Base-by-base conservation (phyloP, 2,888 invertebrate species). In the Cybosia mesomella region DNA sequence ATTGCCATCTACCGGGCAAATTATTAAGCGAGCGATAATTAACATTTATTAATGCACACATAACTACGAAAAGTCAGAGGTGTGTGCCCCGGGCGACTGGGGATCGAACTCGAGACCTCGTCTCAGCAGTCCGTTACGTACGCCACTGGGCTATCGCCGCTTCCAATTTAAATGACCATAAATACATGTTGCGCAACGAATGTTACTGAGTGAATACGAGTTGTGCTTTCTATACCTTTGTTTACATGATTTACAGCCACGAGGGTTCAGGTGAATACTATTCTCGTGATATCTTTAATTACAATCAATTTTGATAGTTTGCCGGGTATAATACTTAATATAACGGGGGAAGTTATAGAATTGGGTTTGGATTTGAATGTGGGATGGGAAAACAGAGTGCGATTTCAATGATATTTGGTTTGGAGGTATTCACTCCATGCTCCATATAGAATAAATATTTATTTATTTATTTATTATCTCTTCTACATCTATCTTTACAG, bases 221-320 rank as follows among this genome's bases (percentile, higher is more conserved):
- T 4, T 53, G 15, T 49, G 15, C 53, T 58, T 65, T 13, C 32
- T 58, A 11, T 22, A 61, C 67, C 34, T 60, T 77, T 75, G 71
- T 77, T 24, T 10, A 22, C 13, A 68, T n/a, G 49, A 74, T 78
- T 74, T 72, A 74, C 49, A 9, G 10, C 66, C 59, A 13, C n/a
- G 18, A 61, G 58, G 59, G 49, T 61, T 49, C 69, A 77, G 72
- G 70, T 74, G 62, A 58, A 32, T 43, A 28, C 34, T 54, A 61
- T 65, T 36, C 55, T 43, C 22, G 54, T 72, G 49, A 73, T 70
- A 64, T 70, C 68, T 69, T 36, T 65, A 66, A 76, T 75, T 67
- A 64, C 71, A 68, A 71, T 66, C 32, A 63, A 68, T 70, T 70
- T 62, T 75, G 58, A 64, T 73, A 71, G 75, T 73, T 73, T 62